phyloP scores from a whole-genome alignment of 2,113 vertebrate genomes.

The Platysteira castanea region DNA sequence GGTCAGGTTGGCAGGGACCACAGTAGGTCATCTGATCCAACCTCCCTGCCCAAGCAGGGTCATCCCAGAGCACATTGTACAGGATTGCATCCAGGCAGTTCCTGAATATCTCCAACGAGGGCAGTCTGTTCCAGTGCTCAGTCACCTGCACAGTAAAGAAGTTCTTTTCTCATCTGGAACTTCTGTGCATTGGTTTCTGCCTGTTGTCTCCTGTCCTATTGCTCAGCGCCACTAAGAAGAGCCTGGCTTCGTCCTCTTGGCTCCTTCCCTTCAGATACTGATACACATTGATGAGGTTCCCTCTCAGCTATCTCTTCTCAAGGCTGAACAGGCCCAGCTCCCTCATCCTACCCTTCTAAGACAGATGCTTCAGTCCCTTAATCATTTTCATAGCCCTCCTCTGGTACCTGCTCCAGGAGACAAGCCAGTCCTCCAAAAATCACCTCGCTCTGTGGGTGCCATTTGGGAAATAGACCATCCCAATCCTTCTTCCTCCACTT shows the following conservation, averaged over 20 bases:
- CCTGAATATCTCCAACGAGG: neutral
- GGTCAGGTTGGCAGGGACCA: neutral
- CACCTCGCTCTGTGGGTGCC: neutral
- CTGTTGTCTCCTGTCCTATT: neutral
- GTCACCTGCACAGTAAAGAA: neutral
- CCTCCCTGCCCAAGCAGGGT: neutral
- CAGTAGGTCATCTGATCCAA: neutral
- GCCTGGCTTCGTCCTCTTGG: neutral
- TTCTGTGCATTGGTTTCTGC: neutral
- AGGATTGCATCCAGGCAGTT: neutral
- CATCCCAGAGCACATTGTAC: neutral
- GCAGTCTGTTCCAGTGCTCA: neutral
- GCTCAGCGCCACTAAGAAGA: neutral
- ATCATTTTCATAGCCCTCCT: rapidly evolving
- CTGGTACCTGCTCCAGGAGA: neutral
- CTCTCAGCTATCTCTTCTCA: neutral
- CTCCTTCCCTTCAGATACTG: neutral
- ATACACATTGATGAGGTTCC: neutral
- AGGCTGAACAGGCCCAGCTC: neutral
- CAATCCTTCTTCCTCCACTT: neutral
- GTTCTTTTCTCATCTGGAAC: neutral
- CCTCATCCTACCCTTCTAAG: neutral
- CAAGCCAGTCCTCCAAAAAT: neutral
- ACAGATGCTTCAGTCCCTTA: neutral
- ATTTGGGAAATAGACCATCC: neutral